A percentile compares a stretch with the other conserved stretches of the same genome.
Conservation (phyloP, 2,113 vertebrate genomes). For the Heliornis fulica region DNA sequence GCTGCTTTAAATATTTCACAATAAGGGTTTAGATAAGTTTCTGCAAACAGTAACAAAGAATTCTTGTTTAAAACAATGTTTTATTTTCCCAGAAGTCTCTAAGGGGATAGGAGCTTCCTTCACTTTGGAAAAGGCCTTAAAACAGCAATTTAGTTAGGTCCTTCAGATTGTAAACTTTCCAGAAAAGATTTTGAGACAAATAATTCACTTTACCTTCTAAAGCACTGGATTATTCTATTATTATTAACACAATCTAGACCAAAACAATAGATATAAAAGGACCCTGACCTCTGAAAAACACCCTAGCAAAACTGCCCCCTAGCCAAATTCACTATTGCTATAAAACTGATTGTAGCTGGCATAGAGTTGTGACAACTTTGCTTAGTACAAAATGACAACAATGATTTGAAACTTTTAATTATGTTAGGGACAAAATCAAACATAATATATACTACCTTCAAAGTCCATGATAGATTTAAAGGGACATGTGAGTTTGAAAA, state of each 20-base stretch:
- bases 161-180: neutral
- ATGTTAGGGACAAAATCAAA: constrained; percentile 31
- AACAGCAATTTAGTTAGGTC: neutral
- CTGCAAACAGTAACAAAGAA: neutral
- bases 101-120: neutral
- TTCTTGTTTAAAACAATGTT: neutral
- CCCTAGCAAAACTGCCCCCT: neutral
- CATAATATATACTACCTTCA: neutral
- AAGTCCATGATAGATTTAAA: neutral
- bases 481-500: neutral
- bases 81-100: neutral
- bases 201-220: neutral
- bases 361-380: neutral
- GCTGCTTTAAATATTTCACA: neutral
- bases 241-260: neutral
- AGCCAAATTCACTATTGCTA: neutral
- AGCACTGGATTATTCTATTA: neutral
- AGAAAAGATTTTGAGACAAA: neutral
- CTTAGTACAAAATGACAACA: constrained; percentile 30
- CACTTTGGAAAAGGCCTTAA: neutral
- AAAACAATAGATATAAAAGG: neutral
- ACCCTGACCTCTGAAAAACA: neutral
- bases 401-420: constrained; percentile 35
- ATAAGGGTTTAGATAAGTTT: neutral
- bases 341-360: neutral